Base-by-base conservation (phyloP, 30 jellyfish, hydroid and myxozoan genomes). In the Hydra vulgaris region DNA sequence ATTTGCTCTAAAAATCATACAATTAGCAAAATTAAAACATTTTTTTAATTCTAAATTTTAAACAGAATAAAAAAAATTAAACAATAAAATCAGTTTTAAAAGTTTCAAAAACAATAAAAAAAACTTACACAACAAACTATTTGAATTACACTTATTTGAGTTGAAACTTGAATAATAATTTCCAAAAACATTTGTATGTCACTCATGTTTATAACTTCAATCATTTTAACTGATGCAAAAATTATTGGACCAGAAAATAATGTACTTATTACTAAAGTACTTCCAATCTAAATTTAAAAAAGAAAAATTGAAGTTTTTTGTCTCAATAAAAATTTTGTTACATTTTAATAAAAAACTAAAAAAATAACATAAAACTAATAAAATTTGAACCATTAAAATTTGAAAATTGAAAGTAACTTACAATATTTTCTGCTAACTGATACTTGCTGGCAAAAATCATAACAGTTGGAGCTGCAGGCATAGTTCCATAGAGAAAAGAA, bases 401-500 rank as follows among this genome's bases (percentile, higher is more conserved):
- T n/a, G n/a, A n/a, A n/a, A n/a, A n/a, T 56, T 16, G 71, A 56
- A 56, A 56, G n/a, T 56, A 16, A 75, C 95, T 85, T 66, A 90
- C 97, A 7, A 85, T 83, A 16, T 86, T 89, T 3, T 81, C 94
- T 20, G 85, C 87, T 23, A 76, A 22, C 21, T 75, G 84, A 71
- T 90, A 90, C 83, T 78, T 83, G 17, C 90, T 25, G 23, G 97
- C 95, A 73, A 24, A 90, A 17, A 90, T 80, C 40, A 79, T 88
- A 16, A 90, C 97, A 7, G 97, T 82, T 4, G 97, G 97, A 0
- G 97, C 97, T 25, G 97, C 78, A 53, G 97, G 97, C 0, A 90
- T 66, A 0, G 95, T 82, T 15, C 97, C 97, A 90, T 90, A 90
- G 0, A 90, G 53, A 78, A 90, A 90, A 22, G 95, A 95, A 82